Base-by-base conservation (phyloP, 64 coral and sea anemone genomes). In the Astreopora myriophthalma region DNA sequence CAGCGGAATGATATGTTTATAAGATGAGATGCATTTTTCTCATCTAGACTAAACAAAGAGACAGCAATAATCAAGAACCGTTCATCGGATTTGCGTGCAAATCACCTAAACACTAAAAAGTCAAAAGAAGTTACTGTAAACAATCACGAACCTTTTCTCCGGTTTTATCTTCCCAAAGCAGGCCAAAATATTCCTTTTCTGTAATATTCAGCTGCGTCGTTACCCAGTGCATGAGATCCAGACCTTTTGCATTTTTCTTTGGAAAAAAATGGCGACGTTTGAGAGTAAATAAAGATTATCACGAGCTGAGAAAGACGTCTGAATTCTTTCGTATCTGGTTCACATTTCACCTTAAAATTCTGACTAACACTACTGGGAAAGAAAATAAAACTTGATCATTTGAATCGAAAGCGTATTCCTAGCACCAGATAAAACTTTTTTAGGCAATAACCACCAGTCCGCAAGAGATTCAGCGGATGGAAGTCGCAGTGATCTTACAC, bases 241-340 rank as follows among this genome's bases (percentile, higher is more conserved):
- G 28, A 33, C 90, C 90, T 76, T 92, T 92, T 49, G 90, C 80
- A 60, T 30, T 92, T 92, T 92, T 92, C 90, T 92, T 71, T 7
- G 37, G 30, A 79, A 65, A 66, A 7, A 16, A 5, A 64, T 13
- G 61, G 7, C 61, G 61, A 64, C 6, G 6, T 26, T 3, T 64
- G 24, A 24, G 24, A 64, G 24, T 64, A 64, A 64, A 26, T 64
- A 64, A 64, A 64, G 61, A 64, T n/a, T n/a, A n/a, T 64, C 24
- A 64, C 22, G 17, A 64, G 20, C 5, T 26, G 61, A 64, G 61
- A 64, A 55, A 19, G 20, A 64, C 61, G 5, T 3, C 10, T 58
- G 52, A 55, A 16, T 55, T 55, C 11, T 24, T 64, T 8, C 13
- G 13, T 5, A 46, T 46, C 11, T 46, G 11, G 42, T 46, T 6